A percentile compares a stretch with the other conserved stretches of the same genome.
These are phyloP conservation scores for Malachius bipustulatus DNA, from an alignment of 2,888 invertebrate species.

Conservation along the genomic window DNA sequence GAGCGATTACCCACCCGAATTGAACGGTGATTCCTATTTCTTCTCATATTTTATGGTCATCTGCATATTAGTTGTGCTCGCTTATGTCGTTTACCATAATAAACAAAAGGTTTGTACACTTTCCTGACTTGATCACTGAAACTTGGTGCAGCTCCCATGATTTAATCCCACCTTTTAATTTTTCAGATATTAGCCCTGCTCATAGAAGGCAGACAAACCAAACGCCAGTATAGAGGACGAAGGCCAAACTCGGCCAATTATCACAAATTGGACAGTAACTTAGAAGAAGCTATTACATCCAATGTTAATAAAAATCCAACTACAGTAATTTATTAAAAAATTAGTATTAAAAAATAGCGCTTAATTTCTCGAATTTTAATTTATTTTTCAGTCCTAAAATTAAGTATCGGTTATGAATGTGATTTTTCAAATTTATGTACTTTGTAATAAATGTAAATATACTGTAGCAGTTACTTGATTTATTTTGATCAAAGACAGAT, in stretches of 20 bases:
- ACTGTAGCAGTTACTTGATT: too few species aligned
- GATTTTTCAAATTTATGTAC: too few species aligned
- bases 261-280: slow-evolving; percentile 51
- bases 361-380: too few species aligned
- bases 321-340: slow-evolving; percentile 47
- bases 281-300: slow-evolving; percentile 56
- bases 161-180: slow-evolving; percentile 14
- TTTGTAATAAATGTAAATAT: too few species aligned
- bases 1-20: slow-evolving; percentile 19
- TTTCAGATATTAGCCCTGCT: slow-evolving; percentile 50
- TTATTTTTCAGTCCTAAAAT: too few species aligned
- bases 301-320: slow-evolving; percentile 43
- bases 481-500: too few species aligned
- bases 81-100: slow-evolving; percentile 52
- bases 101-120: slow-evolving; percentile 44
- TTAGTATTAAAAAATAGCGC: too few species aligned
- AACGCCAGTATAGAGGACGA: slow-evolving; percentile 37
- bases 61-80: slow-evolving; percentile 46
- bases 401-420: too few species aligned
- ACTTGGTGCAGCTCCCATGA: neutral
- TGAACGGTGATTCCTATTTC: slow-evolving; percentile 51
- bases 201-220: slow-evolving; percentile 44
- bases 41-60: slow-evolving; percentile 55
- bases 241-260: slow-evolving; percentile 52
- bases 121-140: neutral